Percentiles rank a stretch among this genome's conserved stretches.
These are phyloP conservation scores for Oryctolagus cuniculus DNA, from an alignment of 2,113 vertebrate genomes.

Conservation along the genomic window mOryCun1.1 NC_091441.1:30323501-30324000, in stretches of 20 bases:
- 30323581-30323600: not conserved
- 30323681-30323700: slow-evolving; percentile 31
- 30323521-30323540: not conserved
- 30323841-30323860: slow-evolving; percentile 26
- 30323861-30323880: slow-evolving; percentile 68
- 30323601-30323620: not conserved
- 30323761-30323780: not conserved
- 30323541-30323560: not conserved
- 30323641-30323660: slow-evolving; percentile 53
- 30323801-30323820: not conserved
- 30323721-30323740: slow-evolving; percentile 24
- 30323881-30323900: slow-evolving; percentile 73
- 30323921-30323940: slow-evolving; percentile 74
- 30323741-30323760: not conserved
- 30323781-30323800: slow-evolving; percentile 12
- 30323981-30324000: slow-evolving; percentile 29
- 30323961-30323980: slow-evolving; percentile 54
- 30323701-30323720: slow-evolving; percentile 9
- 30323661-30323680: slow-evolving; percentile 28
- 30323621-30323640: not conserved
- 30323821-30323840: not conserved
- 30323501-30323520: not conserved
- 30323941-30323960: slow-evolving; percentile 71
- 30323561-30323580: not conserved
- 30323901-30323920: slow-evolving; percentile 79